Percentiles rank a stretch among this genome's conserved stretches.
These are phyloP conservation scores for Callaeas wilsoni DNA, from an alignment of 2,113 vertebrate genomes.

Conservation along the genomic window DNA sequence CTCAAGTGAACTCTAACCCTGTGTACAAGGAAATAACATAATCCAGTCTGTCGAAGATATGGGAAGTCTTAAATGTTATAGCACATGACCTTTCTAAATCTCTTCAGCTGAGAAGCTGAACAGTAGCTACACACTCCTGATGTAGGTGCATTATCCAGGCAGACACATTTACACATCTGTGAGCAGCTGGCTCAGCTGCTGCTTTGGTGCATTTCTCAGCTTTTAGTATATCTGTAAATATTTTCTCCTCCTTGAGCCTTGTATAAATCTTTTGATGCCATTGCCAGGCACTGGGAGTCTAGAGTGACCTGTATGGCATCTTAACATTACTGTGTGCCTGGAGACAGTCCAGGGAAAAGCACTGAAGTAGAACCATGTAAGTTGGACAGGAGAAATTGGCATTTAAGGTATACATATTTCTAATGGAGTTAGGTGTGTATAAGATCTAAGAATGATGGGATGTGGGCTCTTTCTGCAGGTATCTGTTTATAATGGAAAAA, in stretches of 20 bases:
- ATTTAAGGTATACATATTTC: not conserved
- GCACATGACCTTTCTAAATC: not conserved
- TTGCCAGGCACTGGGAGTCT: not conserved
- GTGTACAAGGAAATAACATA: not conserved
- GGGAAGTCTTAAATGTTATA: not conserved
- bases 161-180: not conserved
- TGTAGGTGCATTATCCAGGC: not conserved
- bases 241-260: not conserved
- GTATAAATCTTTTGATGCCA: not conserved
- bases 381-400: not conserved
- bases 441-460: not conserved
- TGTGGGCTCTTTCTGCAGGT: not conserved
- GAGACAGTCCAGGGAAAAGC: not conserved
- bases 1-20: not conserved
- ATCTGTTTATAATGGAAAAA: not conserved
- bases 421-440: not conserved
- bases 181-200: not conserved
- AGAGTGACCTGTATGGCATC: not conserved
- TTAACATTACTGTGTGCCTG: not conserved
- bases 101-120: not conserved
- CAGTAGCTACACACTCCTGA: rapidly evolving
- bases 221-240: not conserved
- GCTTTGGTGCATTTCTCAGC: not conserved
- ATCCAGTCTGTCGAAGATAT: not conserved
- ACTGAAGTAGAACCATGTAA: not conserved